Percentiles rank a stretch among this genome's conserved stretches.
Evolutionary conservation across 2,797 vertebrate genomes (phyloP).

Genomic region (Sorex maritimensis): DNA sequence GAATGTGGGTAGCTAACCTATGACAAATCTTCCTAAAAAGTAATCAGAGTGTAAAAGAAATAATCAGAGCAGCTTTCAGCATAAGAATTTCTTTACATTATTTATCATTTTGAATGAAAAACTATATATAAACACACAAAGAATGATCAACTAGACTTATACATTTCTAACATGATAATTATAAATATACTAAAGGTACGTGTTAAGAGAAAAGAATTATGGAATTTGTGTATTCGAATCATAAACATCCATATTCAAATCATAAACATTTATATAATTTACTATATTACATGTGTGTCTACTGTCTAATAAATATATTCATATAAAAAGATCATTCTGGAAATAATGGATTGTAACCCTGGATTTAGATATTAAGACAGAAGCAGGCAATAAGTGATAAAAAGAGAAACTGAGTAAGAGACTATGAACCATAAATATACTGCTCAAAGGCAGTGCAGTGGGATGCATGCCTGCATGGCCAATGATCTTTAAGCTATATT

Average conservation of each 20-base stretch:
- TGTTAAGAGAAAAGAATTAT: slow-evolving; percentile 26
- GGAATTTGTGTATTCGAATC: neutral
- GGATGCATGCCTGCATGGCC: too few species aligned
- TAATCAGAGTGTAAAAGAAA: slow-evolving; percentile 35
- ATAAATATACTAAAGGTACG: neutral
- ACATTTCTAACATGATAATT: neutral
- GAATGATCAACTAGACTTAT: neutral
- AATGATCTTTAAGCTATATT: too few species aligned
- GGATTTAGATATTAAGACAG: neutral
- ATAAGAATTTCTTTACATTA: slow-evolving; percentile 13
- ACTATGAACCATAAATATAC: neutral
- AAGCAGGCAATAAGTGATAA: neutral
- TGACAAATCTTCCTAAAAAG: neutral
- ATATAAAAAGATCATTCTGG: neutral
- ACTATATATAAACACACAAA: neutral
- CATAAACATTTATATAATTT: neutral
- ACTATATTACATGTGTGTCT: neutral
- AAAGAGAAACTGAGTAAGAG: neutral
- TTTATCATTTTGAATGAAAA: neutral
- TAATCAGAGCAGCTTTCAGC: neutral
- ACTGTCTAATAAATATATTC: neutral
- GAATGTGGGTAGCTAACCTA: neutral
- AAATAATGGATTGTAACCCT: neutral
- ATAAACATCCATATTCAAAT: neutral
- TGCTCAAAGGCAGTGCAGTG: neutral